phyloP scores from a whole-genome alignment of 2,888 invertebrate species.

The Sympetrum striolatum region DNA sequence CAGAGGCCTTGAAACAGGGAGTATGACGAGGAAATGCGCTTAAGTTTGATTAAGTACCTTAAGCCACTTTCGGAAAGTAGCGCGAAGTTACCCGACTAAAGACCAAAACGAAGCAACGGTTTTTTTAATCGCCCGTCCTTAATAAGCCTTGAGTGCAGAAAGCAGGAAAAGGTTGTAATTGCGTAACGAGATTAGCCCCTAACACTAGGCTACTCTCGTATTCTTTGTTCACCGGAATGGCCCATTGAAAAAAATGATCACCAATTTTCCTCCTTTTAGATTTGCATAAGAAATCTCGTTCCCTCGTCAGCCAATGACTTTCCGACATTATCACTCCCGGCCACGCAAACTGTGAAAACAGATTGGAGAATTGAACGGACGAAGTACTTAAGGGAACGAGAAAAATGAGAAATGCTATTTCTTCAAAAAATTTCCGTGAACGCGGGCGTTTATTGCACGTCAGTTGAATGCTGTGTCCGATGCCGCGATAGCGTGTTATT shows the following conservation, averaged over 20 bases:
- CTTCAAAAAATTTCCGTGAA: neutral
- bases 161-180: neutral
- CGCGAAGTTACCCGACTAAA: neutral
- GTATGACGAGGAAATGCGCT: too few species aligned
- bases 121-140: neutral
- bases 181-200: neutral
- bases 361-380: neutral
- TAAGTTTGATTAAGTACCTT: too few species aligned
- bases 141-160: neutral
- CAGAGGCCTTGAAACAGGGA: too few species aligned
- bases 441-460: neutral
- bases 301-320: neutral
- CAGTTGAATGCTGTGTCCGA: neutral
- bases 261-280: neutral
- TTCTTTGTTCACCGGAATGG: neutral
- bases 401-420: neutral
- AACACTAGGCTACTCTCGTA: neutral
- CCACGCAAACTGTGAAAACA: constrained; percentile 3
- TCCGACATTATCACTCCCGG: neutral
- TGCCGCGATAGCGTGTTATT: neutral
- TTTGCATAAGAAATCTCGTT: neutral
- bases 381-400: neutral
- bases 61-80: too few species aligned
- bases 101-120: neutral
- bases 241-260: neutral